Evolutionary conservation across 2,888 invertebrate species (phyloP).

Genomic region (Carterocephalus palaemon): DNA sequence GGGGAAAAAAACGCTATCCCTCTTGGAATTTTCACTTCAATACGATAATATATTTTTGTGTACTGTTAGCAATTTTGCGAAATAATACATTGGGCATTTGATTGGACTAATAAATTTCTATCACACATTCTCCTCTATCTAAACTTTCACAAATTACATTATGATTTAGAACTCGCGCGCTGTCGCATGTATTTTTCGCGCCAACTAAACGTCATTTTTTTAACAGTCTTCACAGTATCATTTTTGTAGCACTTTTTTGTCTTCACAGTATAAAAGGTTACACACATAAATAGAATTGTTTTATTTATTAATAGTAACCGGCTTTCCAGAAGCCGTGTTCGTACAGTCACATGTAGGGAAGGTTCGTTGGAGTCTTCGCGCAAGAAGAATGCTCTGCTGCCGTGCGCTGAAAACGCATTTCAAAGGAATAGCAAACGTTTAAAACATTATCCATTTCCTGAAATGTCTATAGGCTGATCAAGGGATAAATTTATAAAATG

Average conservation of each 20-base stretch:
- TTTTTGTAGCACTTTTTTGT: conserved; percentile 11
- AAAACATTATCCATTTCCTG: no score
- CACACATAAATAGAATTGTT: no score
- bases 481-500: no score
- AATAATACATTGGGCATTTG: no score
- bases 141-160: conserved; percentile 13
- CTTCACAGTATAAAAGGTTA: no score
- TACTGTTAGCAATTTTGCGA: no score
- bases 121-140: conserved; percentile 10
- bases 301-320: conserved; percentile 33
- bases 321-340: conserved; percentile 54
- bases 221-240: conserved; percentile 20
- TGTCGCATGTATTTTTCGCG: conserved; percentile 6
- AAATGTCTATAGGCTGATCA: no score
- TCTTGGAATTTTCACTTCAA: no score
- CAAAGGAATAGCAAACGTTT: neutral
- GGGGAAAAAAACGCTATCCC: no score
- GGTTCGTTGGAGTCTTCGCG: conserved; percentile 54
- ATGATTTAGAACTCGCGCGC: conserved; percentile 5
- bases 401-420: conserved; percentile 39
- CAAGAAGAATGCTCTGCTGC: conserved; percentile 38
- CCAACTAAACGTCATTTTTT: conserved; percentile 20
- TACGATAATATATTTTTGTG: no score
- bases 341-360: conserved; percentile 71
- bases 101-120: conserved; percentile 5